Evolutionary conservation across 2,113 vertebrate genomes (phyloP).

Genomic region (Hippolais icterina): DNA sequence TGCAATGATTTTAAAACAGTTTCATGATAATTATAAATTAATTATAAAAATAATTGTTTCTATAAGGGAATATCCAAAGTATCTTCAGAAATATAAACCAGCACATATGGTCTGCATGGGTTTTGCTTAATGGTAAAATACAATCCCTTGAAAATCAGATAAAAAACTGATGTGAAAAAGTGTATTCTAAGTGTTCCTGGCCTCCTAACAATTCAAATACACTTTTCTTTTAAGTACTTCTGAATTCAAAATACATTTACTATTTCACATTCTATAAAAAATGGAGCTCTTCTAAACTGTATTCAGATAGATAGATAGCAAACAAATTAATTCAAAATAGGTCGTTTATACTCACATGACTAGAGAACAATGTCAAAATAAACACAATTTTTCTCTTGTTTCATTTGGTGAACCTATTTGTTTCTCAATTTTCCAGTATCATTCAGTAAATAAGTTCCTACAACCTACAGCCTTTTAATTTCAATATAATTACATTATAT

Average conservation of each 20-base stretch:
- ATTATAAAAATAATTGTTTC: background rate
- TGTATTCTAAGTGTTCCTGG: background rate
- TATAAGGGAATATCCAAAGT: background rate
- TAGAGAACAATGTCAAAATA: background rate
- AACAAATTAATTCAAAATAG: background rate
- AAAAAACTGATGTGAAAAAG: background rate
- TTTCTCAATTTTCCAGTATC: background rate
- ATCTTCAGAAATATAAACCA: slow-evolving; percentile 62
- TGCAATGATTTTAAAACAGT: background rate
- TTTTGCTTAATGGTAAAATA: slow-evolving; percentile 65
- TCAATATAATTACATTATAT: background rate
- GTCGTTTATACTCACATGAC: background rate
- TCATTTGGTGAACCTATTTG: fast-evolving
- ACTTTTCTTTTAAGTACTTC: background rate
- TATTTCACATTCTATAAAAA: background rate
- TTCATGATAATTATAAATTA: background rate
- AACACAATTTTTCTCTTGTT: background rate
- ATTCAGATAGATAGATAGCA: background rate
- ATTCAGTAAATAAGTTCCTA: background rate
- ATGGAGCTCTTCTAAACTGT: background rate
- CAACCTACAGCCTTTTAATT: background rate
- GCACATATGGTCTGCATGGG: background rate
- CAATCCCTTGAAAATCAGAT: background rate
- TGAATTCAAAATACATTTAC: background rate
- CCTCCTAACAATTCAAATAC: background rate